phyloP scores from a whole-genome alignment of 64 coral and sea anemone genomes.

The Platygyra sinensis region DNA sequence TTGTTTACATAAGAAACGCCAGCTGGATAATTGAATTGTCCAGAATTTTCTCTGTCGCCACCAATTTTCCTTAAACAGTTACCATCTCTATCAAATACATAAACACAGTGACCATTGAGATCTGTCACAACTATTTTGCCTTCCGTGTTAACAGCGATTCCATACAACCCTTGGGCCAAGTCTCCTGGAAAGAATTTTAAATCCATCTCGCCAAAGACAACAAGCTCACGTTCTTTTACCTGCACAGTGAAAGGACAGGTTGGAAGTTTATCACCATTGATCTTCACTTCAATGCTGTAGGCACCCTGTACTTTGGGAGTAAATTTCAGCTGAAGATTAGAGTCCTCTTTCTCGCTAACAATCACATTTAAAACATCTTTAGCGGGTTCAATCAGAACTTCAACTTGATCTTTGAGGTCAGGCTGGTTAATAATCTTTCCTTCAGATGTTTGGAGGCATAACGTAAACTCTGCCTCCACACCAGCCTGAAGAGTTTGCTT shows the following conservation, averaged over 20 bases:
- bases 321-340: neutral
- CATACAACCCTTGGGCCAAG: neutral
- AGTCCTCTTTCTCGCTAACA: neutral
- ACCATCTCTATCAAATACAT: neutral
- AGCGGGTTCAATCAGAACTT: neutral
- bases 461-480: neutral
- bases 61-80: constrained; percentile 7
- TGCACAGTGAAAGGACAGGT: constrained; percentile 22
- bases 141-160: constrained; percentile 15
- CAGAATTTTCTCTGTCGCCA: neutral
- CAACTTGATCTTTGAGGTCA: neutral
- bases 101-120: neutral
- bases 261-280: constrained; percentile 9
- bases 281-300: neutral
- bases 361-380: too few relatives aligned
- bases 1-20: constrained; percentile 10
- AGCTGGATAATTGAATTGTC: constrained; percentile 2
- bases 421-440: neutral
- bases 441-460: neutral
- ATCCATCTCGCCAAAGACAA: neutral
- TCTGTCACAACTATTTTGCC: constrained; percentile 19
- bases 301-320: neutral
- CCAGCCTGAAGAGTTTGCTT: neutral
- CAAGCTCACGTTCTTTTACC: neutral
- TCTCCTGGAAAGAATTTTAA: neutral